These are phyloP conservation scores for Danionella dracula DNA, from an alignment of 2,797 vertebrate species.

Conservation along the genomic window DNA sequence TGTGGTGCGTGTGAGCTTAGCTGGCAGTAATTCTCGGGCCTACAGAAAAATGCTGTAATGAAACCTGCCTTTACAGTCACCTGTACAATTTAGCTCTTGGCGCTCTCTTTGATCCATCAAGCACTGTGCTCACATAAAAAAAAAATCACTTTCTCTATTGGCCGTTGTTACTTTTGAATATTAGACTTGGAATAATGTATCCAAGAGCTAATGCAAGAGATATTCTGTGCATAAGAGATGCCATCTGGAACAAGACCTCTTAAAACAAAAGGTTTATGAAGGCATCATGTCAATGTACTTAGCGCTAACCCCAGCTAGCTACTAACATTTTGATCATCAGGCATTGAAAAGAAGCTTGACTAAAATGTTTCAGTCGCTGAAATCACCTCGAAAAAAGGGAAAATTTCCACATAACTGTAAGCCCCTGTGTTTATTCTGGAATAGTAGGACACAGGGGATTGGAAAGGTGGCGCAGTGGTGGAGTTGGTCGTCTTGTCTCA, in stretches of 20 bases:
- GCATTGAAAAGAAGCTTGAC: neutral
- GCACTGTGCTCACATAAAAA: conserved; percentile 48
- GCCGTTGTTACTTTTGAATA: conserved; percentile 47
- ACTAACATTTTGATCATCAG: conserved; percentile 30
- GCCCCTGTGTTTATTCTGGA: neutral
- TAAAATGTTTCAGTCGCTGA: neutral
- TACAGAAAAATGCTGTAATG: conserved; percentile 54
- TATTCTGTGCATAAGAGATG: conserved; percentile 45
- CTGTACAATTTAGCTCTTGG: conserved; percentile 55
- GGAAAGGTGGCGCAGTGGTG: too few relatives aligned
- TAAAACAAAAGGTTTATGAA: conserved; percentile 47
- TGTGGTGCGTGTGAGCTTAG: conserved; percentile 46
- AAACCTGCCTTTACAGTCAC: conserved; percentile 63
- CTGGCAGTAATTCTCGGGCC: conserved; percentile 38
- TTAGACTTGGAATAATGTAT: conserved; percentile 43
- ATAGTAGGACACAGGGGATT: too few relatives aligned
- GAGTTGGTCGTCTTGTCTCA: too few relatives aligned
- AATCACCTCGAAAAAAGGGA: neutral
- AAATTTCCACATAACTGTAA: neutral
- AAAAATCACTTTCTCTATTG: conserved; percentile 52
- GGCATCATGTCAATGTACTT: conserved; percentile 35
- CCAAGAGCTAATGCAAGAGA: conserved; percentile 48
- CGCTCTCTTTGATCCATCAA: conserved; percentile 57
- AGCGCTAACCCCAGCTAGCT: conserved; percentile 24
- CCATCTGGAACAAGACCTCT: conserved; percentile 43